Evolutionary conservation across 1,140 invertebrate species (phyloP), one percentile per base, ranked within the genome.

Genomic region (Orius laevigatus): DNA sequence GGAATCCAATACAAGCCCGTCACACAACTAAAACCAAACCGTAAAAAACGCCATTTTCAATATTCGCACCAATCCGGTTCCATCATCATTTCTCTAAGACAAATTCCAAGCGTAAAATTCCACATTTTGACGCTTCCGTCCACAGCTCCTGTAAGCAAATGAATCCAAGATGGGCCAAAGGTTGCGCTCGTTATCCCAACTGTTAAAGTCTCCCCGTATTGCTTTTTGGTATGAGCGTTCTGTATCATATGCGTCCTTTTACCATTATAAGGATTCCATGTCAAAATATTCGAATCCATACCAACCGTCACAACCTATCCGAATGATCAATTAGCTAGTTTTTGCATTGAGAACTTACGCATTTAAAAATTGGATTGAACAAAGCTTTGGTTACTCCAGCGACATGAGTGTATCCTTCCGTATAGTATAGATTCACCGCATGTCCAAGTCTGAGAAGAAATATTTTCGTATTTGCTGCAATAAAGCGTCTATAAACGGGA

Each of bases 71-170:
- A 70, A 56, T 72, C 70, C 40, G 67, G 59, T 49, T 74, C 71
- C 15, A 78, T 72, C 19, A 61, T 59, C 74, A 81, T 73, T 20
- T 69, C 71, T 48, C 74, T 63, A 20, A 83, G 57, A 55, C 78
- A 81, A 1, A 68, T 67, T 0, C 79, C 79, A 18, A 77, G 76
- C 58, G 81, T 84, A 55, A 84, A 84, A 59, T 84, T 81, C 84
- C 84, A 87, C 5, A 84, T 72, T 68, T 78, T 68, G 25, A 68
- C 49, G 3, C 62, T 64, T 4, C 70, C 70, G 55, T 72, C 64
- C n/a, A 62, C 59, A 6, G 69, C 79, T 0, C 78, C 79, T 0
- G 80, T 83, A 0, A 84, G 57, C 3, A 87, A 65, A 39, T 78
- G 66, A 55, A 81, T 75, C 46, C 74, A 65, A 1, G 73, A 69